These are phyloP conservation scores for Stictocephala bisonia DNA, from an alignment of 2,888 invertebrate genomes.

Conservation along the genomic window DNA sequence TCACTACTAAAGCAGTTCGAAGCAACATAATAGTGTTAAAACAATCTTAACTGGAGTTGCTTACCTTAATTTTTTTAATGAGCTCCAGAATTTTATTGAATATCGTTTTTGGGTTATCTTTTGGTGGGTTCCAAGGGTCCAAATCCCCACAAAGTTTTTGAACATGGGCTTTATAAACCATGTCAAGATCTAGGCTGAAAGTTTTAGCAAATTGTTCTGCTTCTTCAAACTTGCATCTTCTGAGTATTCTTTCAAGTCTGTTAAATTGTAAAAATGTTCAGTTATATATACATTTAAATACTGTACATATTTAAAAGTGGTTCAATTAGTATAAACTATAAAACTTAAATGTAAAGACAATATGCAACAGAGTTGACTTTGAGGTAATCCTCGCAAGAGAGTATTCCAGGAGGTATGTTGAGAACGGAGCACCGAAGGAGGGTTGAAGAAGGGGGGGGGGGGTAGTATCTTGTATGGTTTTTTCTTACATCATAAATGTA, in stretches of 20 bases:
- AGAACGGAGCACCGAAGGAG: no score
- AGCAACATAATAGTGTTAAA: no score
- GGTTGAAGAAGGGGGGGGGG: no score
- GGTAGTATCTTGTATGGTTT: no score
- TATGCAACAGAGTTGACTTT: no score
- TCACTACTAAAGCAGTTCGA: no score
- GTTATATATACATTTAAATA: neutral
- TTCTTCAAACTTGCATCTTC: slow-evolving; percentile 65
- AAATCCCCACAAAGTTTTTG: slow-evolving; percentile 63
- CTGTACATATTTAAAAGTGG: neutral
- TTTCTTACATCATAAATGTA: no score
- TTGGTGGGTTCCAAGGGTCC: slow-evolving; percentile 60
- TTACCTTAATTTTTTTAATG: slow-evolving; percentile 64
- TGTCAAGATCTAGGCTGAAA: slow-evolving; percentile 64
- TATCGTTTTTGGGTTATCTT: slow-evolving; percentile 59
- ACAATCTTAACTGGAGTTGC: no score
- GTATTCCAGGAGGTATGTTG: no score
- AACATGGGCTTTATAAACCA: slow-evolving; percentile 65
- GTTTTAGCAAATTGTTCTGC: slow-evolving; percentile 66
- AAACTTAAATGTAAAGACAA: no score
- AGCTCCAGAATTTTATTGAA: slow-evolving; percentile 63
- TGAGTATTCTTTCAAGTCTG: slow-evolving; percentile 65
- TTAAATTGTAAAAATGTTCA: neutral
- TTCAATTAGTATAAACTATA: no score
- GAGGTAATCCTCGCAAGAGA: no score